These are phyloP conservation scores for Patiria miniata DNA, from an alignment of 35 echinoderm and acorn worm species.

Conservation along the genomic window DNA sequence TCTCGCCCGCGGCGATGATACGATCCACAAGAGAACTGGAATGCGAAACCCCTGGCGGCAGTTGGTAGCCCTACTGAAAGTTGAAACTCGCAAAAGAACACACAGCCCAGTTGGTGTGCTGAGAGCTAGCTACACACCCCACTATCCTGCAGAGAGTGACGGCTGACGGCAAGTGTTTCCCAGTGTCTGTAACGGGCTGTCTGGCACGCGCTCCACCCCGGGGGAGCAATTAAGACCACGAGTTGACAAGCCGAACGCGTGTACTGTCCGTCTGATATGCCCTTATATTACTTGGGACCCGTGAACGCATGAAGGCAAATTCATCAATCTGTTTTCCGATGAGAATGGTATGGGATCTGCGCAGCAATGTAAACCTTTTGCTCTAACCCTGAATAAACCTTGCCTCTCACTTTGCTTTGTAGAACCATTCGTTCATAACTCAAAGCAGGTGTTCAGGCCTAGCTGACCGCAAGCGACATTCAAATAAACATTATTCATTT, in stretches of 20 bases:
- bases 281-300: too few species aligned
- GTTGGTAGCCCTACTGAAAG: not conserved
- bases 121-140: not conserved
- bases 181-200: conserved; percentile 14
- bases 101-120: not conserved
- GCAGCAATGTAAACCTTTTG: too few species aligned
- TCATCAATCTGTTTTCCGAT: too few species aligned
- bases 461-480: too few species aligned
- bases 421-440: too few species aligned
- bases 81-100: not conserved
- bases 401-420: too few species aligned
- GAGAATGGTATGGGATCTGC: too few species aligned
- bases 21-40: not conserved
- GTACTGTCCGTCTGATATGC: not conserved
- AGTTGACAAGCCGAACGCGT: conserved; percentile 9
- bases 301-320: too few species aligned
- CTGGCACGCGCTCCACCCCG: not conserved
- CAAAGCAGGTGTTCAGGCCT: too few species aligned
- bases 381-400: too few species aligned
- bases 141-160: conserved; percentile 13
- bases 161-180: conserved; percentile 16
- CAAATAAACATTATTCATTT: too few species aligned
- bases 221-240: not conserved
- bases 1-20: conserved; percentile 33
- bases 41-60: conserved; percentile 11